Conservation (phyloP, 2,797 vertebrate genomes). For the Acrossocheilus wenchowensis region DNA sequence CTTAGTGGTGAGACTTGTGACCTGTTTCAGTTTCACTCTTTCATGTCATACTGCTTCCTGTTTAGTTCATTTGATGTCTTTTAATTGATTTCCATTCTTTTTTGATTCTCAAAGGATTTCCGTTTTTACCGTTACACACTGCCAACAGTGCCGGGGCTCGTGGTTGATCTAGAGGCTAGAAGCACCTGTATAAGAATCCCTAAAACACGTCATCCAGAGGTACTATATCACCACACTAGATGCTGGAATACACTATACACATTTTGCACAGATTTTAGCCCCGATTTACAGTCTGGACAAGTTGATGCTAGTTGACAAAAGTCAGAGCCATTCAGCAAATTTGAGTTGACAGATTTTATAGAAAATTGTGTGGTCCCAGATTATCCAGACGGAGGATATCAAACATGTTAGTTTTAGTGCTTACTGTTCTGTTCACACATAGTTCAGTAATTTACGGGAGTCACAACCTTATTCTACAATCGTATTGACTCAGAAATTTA, state of each 20-base stretch:
- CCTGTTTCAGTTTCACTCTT: neutral
- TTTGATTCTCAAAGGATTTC: slow-evolving; percentile 85
- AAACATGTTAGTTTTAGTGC: neutral
- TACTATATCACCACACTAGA: slow-evolving; percentile 61
- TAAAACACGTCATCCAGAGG: slow-evolving; percentile 93
- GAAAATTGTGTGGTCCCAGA: neutral
- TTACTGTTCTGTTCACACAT: no score
- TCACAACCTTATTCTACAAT: no score
- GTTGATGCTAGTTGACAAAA: neutral
- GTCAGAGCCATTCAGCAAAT: neutral
- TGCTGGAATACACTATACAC: neutral
- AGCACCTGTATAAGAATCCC: slow-evolving; percentile 97
- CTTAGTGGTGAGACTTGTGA: slow-evolving; percentile 88
- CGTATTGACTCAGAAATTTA: neutral
- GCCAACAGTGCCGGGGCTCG: slow-evolving; percentile 92
- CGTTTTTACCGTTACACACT: slow-evolving; percentile 98
- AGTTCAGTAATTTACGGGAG: no score
- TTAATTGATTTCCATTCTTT: neutral
- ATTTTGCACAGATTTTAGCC: no score
- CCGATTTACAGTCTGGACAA: neutral
- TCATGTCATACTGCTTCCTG: neutral
- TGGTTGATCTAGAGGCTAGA: slow-evolving; percentile 96
- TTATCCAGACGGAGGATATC: neutral
- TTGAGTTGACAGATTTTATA: neutral
- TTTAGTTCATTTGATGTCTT: neutral